Conservation (phyloP, 1,140 invertebrate species). For the Dermatophagoides farinae region DNA sequence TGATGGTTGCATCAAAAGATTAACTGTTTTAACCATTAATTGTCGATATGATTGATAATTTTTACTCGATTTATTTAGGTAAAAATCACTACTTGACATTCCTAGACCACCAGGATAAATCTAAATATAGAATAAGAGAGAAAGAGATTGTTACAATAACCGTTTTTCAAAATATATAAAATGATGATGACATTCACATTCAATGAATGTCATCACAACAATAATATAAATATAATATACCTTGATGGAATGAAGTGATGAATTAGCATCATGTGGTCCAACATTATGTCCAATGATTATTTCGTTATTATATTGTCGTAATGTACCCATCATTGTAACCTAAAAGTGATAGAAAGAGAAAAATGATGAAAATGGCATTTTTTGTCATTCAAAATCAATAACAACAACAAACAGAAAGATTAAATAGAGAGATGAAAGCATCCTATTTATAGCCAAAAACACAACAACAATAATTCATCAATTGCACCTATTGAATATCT, state of each 20-base stretch:
- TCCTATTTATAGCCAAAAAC: too few species aligned
- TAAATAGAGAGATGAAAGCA: too few species aligned
- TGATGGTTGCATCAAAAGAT: constrained; percentile 16
- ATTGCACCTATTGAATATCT: too few species aligned
- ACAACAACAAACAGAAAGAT: too few species aligned
- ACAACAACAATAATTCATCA: too few species aligned
- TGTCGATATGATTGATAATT: constrained; percentile 48
- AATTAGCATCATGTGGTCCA: constrained; percentile 68
- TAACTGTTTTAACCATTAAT: constrained; percentile 39
- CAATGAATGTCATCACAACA: too few species aligned
- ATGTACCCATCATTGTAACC: constrained; percentile 45
- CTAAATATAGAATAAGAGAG: constrained; percentile 23
- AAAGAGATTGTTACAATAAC: not conserved
- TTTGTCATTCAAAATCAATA: not conserved
- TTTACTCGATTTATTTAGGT: constrained; percentile 38
- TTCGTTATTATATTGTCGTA: constrained; percentile 62
- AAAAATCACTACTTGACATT: constrained; percentile 63
- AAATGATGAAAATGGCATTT: not conserved
- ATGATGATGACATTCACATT: not conserved
- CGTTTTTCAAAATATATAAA: not conserved
- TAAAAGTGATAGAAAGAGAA: constrained; percentile 47
- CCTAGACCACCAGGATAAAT: constrained; percentile 69
- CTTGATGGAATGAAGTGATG: constrained; percentile 61
- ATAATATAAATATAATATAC: constrained; percentile 29
- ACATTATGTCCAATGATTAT: constrained; percentile 62